Evolutionary conservation across 1,140 invertebrate genomes (phyloP), one percentile per base, ranked within the genome.

Genomic region (Trichomalopsis sarcophagae): DNA sequence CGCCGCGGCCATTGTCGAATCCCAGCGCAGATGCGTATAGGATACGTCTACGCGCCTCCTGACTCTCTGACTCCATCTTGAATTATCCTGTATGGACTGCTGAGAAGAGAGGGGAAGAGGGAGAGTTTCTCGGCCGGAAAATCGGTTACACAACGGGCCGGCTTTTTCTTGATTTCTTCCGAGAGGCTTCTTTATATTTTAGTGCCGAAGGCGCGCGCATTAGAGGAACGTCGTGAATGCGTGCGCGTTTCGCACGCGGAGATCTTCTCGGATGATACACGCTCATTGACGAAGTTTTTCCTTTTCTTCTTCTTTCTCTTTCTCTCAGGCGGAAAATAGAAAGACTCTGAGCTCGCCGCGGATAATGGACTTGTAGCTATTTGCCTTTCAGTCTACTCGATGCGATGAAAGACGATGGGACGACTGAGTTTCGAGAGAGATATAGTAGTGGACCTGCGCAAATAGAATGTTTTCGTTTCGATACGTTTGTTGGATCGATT

Each of bases 31-130:
- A 84, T 84, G 84, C 36, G 62, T 47, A 3, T 44, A 44, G 6
- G 6, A 44, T 44, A 44, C 40, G 11, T 44, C 40, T 44, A 44
- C 40, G 14, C 44, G 13, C 33, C 78, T 86, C 73, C 89, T 92
- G 91, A 92, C 92, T 93, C 89, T 84, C 84, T 92, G 91, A 93
- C 92, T 93, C 91, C 90, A 92, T 93, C 89, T 92, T 92, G 91
- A 92, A 91, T 92, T 89, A 91, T 91, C 89, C 55, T 13, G 47
- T 81, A 47, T 81, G 71, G 40, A 40, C 47, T 5, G 44, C 1
- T 75, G 27, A 27, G 47, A 1, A 10, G 14, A 62, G 14, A 62
- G 2, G 2, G 33, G 10, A 17, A 30, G 40, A 50, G 44, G 10
- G 47, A n/a, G 55, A n/a, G 7, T n/a, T 21, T 5, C n/a, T 75